Evolutionary conservation across 2,797 vertebrate genomes (phyloP).

Genomic region (Zalophus californianus): DNA sequence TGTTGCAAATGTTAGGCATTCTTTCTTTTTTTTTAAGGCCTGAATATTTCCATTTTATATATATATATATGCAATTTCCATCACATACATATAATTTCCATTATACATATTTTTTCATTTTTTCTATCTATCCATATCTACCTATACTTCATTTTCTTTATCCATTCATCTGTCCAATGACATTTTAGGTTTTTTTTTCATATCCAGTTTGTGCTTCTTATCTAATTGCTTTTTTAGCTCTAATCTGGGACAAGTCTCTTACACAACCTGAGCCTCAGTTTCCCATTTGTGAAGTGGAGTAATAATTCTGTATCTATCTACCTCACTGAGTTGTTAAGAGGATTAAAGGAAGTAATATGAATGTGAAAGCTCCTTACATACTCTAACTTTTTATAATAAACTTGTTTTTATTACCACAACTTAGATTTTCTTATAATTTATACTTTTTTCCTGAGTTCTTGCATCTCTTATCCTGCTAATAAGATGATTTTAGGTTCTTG

Average conservation of each 20-base stretch:
- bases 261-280: neutral
- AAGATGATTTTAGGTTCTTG: neutral
- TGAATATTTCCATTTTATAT: neutral
- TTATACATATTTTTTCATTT: neutral
- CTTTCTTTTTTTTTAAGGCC: neutral
- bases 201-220: neutral
- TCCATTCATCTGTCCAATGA: neutral
- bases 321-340: neutral
- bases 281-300: neutral
- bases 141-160: neutral
- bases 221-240: neutral
- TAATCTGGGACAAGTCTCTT: neutral
- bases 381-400: neutral
- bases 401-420: neutral
- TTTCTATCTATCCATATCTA: neutral
- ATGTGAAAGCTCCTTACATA: neutral
- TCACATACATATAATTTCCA: neutral
- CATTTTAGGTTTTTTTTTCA: neutral
- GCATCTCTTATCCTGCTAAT: constrained; percentile 24
- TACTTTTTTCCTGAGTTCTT: neutral
- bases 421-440: constrained; percentile 45
- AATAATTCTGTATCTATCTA: neutral
- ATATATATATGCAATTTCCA: neutral
- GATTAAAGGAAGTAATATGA: neutral
- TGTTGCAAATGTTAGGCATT: neutral